Conservation (phyloP, 2,888 invertebrate species). For the Metacarcinus magister region DNA sequence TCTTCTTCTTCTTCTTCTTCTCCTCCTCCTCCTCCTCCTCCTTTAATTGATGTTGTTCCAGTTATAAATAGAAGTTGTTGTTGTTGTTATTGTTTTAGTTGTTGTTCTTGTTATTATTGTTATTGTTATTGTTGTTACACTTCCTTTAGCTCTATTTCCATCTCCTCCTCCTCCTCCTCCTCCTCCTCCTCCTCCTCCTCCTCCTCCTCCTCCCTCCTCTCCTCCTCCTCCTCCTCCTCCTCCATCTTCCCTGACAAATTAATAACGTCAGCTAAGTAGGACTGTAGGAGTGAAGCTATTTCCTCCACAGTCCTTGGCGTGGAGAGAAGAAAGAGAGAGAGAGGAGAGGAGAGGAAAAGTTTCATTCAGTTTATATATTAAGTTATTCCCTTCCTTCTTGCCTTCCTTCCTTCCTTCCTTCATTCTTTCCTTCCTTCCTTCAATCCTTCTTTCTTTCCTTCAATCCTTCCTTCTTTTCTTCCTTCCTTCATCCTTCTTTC, state of each 20-base stretch:
- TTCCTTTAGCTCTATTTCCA: too few species aligned
- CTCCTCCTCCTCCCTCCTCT: background rate
- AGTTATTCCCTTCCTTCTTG: background rate
- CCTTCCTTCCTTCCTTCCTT: background rate
- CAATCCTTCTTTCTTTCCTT: background rate
- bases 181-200: background rate
- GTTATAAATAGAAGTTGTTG: too few species aligned
- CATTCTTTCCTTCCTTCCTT: background rate
- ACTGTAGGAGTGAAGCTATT: background rate
- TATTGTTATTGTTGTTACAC: too few species aligned
- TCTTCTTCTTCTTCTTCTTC: too few species aligned
- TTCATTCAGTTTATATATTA: background rate
- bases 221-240: background rate
- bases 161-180: background rate
- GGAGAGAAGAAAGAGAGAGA: background rate
- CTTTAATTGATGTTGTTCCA: too few species aligned
- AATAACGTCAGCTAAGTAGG: background rate
- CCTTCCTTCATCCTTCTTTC: background rate
- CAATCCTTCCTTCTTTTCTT: background rate
- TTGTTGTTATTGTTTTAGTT: too few species aligned
- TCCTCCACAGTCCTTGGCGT: background rate
- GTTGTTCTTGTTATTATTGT: too few species aligned
- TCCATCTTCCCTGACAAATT: slow-evolving; percentile 22
- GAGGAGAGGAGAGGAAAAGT: background rate
- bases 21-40: too few species aligned